A percentile compares a stretch with the other conserved stretches of the same genome.
phyloP scores from a whole-genome alignment of 2,113 vertebrate species.

The Oryzias melastigma region DNA sequence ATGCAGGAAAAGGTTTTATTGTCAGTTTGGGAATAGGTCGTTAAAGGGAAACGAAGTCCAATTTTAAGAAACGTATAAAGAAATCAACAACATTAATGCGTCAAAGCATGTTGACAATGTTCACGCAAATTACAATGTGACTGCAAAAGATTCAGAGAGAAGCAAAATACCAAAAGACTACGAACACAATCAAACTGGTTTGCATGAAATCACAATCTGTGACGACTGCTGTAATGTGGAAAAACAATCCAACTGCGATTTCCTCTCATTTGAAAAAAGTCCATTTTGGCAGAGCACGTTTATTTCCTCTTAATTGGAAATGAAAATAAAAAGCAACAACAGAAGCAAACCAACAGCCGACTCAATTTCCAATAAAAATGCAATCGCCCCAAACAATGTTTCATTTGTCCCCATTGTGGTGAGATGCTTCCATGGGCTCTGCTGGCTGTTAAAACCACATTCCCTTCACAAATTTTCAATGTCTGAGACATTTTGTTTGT shows the following conservation, averaged over 20 bases:
- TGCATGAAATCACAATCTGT: conserved; percentile 73
- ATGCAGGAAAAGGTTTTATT: conserved; percentile 75
- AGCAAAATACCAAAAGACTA: conserved; percentile 72
- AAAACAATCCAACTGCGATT: conserved; percentile 57
- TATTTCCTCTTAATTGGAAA: conserved; percentile 69
- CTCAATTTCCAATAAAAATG: conserved; percentile 67
- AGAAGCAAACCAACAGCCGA: conserved; percentile 54
- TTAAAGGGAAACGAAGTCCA: conserved; percentile 72
- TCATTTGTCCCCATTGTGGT: conserved; percentile 53
- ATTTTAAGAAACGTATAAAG: conserved; percentile 36
- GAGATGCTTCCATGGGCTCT: conserved; percentile 44
- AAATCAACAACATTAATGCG: conserved; percentile 43
- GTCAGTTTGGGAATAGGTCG: conserved; percentile 73
- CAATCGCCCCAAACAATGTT: conserved; percentile 65
- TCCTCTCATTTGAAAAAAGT: conserved; percentile 48
- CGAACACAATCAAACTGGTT: conserved; percentile 72
- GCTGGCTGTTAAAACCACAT: conserved; percentile 38
- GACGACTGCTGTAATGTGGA: conserved; percentile 53
- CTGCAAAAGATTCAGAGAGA: conserved; percentile 68
- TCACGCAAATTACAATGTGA: conserved; percentile 82
- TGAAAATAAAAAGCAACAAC: conserved; percentile 55
- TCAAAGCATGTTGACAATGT: conserved; percentile 57
- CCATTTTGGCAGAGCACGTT: conserved; percentile 51
- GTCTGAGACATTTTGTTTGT: conserved; percentile 51
- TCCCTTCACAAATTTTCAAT: conserved; percentile 37